Evolutionary conservation across 1,140 invertebrate species (phyloP), one percentile per base, ranked within the genome.

Genomic region (Euwallacea fornicatus): DNA sequence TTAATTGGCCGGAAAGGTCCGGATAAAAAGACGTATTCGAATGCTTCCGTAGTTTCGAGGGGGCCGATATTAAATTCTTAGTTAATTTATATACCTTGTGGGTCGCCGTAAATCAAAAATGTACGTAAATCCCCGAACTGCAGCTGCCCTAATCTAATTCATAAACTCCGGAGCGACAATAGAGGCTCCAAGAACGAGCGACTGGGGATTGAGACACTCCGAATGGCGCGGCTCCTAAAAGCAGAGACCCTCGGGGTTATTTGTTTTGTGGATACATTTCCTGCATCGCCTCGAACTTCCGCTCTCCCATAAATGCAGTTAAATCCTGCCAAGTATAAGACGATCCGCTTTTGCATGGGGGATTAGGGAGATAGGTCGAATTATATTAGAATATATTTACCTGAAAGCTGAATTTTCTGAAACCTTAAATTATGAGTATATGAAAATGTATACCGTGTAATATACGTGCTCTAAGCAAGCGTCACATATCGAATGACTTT

Each of bases 221-320:
- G 56, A 66, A 46, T 54, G 54, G 54, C n/a, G 42, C 54, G 47
- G 46, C 33, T 66, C 41, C 64, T 66, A 56, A 66, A 66, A 66
- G 64, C 64, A 33, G 21, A 54, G 56, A 42, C 53, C 16, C 15
- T 55, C 10, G 54, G 56, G 53, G 64, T 66, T 66, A 66, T 66
- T 66, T 66, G 64, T 66, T 66, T 66, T 66, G 54, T 15, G 64
- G 53, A 66, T 66, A 66, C 53, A 66, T 66, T 66, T 66, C 64
- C 64, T 56, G 64, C 21, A 66, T 66, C 8, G 64, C 54, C 21
- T 13, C n/a, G 54, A 66, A 66, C 64, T 66, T 66, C 64, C 64
- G 64, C 64, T 41, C 53, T 66, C 11, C 21, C 41, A 66, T 66
- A 66, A 66, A 66, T 58, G 64, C 55, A 58, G 55, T 21, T 58